Base-by-base conservation (phyloP, 1,140 invertebrate genomes). In the Zaprionus capensis region DNA sequence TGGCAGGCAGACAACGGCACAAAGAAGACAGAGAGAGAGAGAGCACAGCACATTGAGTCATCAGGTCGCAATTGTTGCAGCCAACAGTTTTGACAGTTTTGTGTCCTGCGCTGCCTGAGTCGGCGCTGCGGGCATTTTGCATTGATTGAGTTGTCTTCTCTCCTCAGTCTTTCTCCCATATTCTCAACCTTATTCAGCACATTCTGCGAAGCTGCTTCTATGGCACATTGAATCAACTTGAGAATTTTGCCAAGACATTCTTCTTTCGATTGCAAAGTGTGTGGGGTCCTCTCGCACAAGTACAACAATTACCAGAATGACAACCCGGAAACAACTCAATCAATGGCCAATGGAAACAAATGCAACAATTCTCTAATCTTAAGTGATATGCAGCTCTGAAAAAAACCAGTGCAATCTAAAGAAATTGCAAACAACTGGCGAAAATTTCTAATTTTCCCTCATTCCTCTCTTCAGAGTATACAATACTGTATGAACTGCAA, bases 61-160 rank as follows among this genome's bases (percentile, higher is more conserved):
- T 87, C 82, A 80, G 58, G 46, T 63, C 61, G 28, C 67, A 64
- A 76, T 71, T 76, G 73, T 71, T 64, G 36, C 36, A 12, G 59
- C 15, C 53, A 58, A 65, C 36, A 76, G 61, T 86, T 86, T 86
- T 82, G 80, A 87, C 83, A 86, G 67, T 59, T 69, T 34, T 65
- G 66, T 58, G 22, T 31, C 53, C 77, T 69, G 83, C 71, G 66
- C 80, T 63, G 82, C 82, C 67, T 76, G 46, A 65, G 26, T 65
- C 62, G 22, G 44, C 46, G 22, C 71, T 36, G 51, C 41, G 41
- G n/a, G 41, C 51, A 59, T 71, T 86, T 76, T 79, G 78, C 84
- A 88, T 88, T 87, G 84, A 87, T 88, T 90, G 81, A 90, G 84
- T 73, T 76, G 65, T 88, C 70, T 63, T 68, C 24, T 20, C n/a